Percentiles rank a stretch among this genome's conserved stretches.
phyloP scores from a whole-genome alignment of 2,797 vertebrate genomes.

The Aratinga solstitialis region DNA sequence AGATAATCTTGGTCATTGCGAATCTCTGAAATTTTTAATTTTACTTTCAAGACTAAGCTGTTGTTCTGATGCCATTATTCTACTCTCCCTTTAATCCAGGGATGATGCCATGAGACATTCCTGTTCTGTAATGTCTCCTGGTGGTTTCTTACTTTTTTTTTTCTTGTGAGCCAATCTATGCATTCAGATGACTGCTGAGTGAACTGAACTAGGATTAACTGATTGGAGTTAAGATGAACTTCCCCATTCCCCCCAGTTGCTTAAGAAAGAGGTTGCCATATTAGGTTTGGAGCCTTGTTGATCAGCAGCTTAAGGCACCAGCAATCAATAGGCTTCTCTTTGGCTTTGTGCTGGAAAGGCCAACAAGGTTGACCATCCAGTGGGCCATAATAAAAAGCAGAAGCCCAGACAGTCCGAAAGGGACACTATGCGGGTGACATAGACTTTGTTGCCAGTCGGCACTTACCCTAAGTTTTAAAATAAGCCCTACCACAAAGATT shows the following conservation, averaged over 20 bases:
- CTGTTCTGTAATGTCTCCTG: neutral
- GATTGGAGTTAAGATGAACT: neutral
- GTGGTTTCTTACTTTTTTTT: neutral
- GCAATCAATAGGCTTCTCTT: neutral
- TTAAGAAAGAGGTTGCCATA: neutral
- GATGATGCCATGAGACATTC: neutral
- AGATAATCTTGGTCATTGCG: neutral
- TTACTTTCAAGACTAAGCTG: neutral
- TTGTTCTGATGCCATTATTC: neutral
- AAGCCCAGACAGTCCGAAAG: neutral
- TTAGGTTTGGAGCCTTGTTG: neutral
- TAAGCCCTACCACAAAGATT: neutral
- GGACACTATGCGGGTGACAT: neutral
- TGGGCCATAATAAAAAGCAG: neutral
- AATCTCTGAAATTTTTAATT: neutral
- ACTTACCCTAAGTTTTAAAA: neutral
- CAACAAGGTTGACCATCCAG: neutral
- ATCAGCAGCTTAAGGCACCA: neutral
- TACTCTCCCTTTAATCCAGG: neutral
- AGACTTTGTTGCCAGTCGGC: neutral
- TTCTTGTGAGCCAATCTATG: neutral
- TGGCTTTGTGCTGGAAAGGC: neutral
- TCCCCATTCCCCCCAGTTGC: neutral
- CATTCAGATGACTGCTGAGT: neutral
- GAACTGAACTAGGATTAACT: neutral